Conservation (phyloP, 2,888 invertebrate species). For the Pseudeuparius sepicola region DNA sequence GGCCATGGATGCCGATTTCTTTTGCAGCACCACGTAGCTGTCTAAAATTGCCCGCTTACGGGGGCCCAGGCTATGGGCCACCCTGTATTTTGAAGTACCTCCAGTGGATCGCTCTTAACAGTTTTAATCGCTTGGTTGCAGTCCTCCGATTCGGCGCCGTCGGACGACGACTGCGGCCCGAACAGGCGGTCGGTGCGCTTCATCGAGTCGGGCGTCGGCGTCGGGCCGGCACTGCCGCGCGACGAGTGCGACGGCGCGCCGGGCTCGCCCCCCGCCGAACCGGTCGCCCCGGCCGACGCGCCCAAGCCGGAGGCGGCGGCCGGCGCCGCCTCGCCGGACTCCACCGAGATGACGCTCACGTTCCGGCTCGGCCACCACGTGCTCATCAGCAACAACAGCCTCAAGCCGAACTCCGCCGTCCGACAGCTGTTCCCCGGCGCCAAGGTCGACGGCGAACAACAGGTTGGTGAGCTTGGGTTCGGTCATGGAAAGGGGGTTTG, state of each 20-base stretch:
- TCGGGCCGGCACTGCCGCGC: slow-evolving; percentile 29
- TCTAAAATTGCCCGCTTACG: no score
- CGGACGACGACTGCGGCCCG: slow-evolving; percentile 44
- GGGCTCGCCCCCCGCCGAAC: slow-evolving; percentile 32
- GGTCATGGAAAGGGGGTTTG: no score
- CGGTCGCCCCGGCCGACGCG: slow-evolving; percentile 23
- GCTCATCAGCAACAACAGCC: slow-evolving; percentile 46
- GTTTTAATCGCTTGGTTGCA: no score
- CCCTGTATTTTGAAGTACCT: no score
- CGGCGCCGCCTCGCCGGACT: slow-evolving; percentile 32
- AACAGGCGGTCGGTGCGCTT: slow-evolving; percentile 55
- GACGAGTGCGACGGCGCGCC: slow-evolving; percentile 39
- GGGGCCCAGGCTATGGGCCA: no score
- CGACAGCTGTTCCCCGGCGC: slow-evolving; percentile 71
- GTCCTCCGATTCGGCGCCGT: slow-evolving; percentile 31
- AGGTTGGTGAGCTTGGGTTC: no score
- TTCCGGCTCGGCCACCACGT: slow-evolving; percentile 48
- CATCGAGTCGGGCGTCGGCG: slow-evolving; percentile 45
- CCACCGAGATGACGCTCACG: slow-evolving; percentile 44
- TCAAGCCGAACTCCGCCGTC: slow-evolving; percentile 70
- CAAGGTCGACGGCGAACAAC: slow-evolving; percentile 36
- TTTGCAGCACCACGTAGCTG: no score
- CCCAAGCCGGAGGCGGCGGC: slow-evolving; percentile 26
- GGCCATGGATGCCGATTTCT: no score
- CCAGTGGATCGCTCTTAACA: no score